Evolutionary conservation across 1,140 invertebrate genomes (phyloP).

Genomic region (Bombyx mandarina): DNA sequence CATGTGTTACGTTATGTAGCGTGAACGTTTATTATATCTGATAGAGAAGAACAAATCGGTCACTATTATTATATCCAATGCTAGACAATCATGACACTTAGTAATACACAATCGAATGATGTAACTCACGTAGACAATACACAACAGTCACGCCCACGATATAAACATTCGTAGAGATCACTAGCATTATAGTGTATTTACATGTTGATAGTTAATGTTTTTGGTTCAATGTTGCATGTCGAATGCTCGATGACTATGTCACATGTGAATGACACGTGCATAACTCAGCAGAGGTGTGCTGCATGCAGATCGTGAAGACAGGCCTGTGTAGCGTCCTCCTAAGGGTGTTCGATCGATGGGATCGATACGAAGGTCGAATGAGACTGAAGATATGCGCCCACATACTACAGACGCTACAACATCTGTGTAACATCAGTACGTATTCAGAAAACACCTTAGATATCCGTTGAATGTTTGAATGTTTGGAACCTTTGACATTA

Average conservation of each 20-base stretch:
- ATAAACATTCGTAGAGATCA: background rate
- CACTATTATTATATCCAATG: background rate
- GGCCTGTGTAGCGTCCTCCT: constrained; percentile 73
- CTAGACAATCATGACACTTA: background rate
- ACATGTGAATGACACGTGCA: constrained; percentile 32
- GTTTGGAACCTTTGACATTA: too few species aligned
- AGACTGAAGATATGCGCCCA: constrained; percentile 75
- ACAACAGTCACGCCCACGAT: background rate
- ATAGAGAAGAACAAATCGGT: too few species aligned
- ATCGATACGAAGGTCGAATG: constrained; percentile 75
- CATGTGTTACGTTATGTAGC: background rate
- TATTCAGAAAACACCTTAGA: constrained; percentile 15
- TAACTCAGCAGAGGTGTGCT: constrained; percentile 73
- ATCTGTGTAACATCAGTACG: constrained; percentile 76
- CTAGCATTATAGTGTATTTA: too few species aligned
- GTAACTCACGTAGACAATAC: too few species aligned
- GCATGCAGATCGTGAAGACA: constrained; percentile 74
- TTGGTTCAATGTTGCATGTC: constrained; percentile 22
- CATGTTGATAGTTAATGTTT: background rate
- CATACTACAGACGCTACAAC: constrained; percentile 74
- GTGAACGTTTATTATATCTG: background rate
- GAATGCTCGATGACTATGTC: constrained; percentile 21
- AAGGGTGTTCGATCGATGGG: constrained; percentile 77
- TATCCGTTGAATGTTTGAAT: background rate
- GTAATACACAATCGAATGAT: background rate